Conservation (phyloP, 1,140 invertebrate species). For the Eumeta japonica region DNA sequence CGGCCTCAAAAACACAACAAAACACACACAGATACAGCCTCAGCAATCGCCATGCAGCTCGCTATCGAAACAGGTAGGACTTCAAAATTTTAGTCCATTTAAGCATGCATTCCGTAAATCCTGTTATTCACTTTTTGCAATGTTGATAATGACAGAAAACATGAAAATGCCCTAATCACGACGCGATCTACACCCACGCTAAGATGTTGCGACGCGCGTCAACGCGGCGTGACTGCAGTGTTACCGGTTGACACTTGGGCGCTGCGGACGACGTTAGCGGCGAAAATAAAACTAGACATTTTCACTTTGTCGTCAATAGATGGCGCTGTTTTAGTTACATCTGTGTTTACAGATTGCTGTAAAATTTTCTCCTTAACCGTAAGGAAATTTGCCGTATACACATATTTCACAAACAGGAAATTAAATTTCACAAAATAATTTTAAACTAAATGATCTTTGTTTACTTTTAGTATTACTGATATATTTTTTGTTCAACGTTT, state of each 20-base stretch:
- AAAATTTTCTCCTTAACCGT: no score
- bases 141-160: slow-evolving; percentile 44
- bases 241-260: slow-evolving; percentile 46
- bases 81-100: no score
- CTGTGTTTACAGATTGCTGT: no score
- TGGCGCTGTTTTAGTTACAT: slow-evolving; percentile 25
- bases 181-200: slow-evolving; percentile 45
- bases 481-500: no score
- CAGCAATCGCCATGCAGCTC: no score
- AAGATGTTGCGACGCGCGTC: slow-evolving; percentile 47
- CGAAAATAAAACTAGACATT: slow-evolving; percentile 21
- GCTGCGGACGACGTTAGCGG: slow-evolving; percentile 17
- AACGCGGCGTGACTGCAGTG: slow-evolving; percentile 54
- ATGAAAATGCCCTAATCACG: slow-evolving; percentile 40
- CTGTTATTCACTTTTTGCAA: slow-evolving; percentile 18
- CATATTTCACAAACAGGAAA: no score
- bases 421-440: no score
- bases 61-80: no score
- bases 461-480: no score
- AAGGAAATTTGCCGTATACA: no score
- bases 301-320: slow-evolving; percentile 16
- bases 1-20: slow-evolving; percentile 42
- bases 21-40: slow-evolving; percentile 39
- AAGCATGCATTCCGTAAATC: no score
- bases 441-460: no score